phyloP scores from a whole-genome alignment of 2,797 vertebrate species.

The Taeniopygia guttata region DNA sequence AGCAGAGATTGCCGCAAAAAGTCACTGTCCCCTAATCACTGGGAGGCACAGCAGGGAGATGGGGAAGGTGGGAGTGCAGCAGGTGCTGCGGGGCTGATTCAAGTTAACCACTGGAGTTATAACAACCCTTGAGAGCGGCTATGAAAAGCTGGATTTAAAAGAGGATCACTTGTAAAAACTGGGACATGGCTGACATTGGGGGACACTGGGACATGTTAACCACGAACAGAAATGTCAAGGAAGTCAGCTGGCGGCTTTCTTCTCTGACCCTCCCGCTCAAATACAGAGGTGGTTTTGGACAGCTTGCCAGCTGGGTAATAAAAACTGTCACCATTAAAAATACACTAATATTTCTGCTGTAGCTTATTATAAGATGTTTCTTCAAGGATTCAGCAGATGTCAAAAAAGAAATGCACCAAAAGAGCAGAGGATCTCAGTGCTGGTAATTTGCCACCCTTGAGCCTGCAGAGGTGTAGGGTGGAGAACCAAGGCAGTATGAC shows the following conservation, averaged over 20 bases:
- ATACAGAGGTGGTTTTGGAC: background rate
- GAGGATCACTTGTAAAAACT: background rate
- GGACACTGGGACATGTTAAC: background rate
- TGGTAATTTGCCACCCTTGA: background rate
- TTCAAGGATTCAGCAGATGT: background rate
- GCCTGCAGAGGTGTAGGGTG: background rate
- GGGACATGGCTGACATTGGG: background rate
- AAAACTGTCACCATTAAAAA: background rate
- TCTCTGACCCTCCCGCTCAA: background rate
- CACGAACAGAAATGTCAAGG: background rate
- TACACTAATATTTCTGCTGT: background rate
- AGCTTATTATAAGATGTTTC: background rate
- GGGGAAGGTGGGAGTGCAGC: background rate
- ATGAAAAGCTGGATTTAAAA: background rate
- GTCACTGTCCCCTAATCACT: rapidly evolving
- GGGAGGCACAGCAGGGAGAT: background rate
- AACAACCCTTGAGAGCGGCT: background rate
- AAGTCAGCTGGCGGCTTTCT: background rate
- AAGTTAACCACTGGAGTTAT: background rate
- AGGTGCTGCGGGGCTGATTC: background rate
- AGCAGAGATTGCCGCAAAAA: background rate
- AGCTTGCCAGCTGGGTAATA: background rate
- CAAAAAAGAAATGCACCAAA: background rate
- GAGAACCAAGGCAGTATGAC: background rate
- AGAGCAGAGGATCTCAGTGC: background rate